A percentile compares a stretch with the other conserved stretches of the same genome.
These are phyloP conservation scores for Entelurus aequoreus DNA, from an alignment of 2,113 vertebrate species.

Conservation along the genomic window DNA sequence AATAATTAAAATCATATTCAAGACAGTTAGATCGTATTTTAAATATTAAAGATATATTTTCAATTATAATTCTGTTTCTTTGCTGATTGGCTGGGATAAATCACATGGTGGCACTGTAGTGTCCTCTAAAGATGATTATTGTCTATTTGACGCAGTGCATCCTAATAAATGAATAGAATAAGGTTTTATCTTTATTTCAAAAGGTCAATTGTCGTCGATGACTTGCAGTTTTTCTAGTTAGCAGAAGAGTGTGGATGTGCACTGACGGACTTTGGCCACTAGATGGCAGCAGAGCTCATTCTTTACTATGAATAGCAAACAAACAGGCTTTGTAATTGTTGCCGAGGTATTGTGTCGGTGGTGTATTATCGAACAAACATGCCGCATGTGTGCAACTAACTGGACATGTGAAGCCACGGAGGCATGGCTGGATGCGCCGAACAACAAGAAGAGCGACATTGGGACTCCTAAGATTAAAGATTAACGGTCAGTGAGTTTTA, in stretches of 20 bases:
- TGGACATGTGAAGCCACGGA: not conserved
- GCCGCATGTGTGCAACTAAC: not conserved
- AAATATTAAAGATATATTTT: too few species aligned
- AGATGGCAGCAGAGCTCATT: constrained; percentile 4
- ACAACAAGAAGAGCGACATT: not conserved
- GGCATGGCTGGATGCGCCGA: not conserved
- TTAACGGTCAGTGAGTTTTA: constrained; percentile 38
- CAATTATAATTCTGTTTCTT: too few species aligned
- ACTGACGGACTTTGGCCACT: not conserved
- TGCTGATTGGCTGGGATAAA: too few species aligned
- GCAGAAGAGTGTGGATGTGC: not conserved
- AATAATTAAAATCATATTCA: too few species aligned
- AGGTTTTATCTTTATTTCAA: too few species aligned
- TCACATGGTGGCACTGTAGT: too few species aligned
- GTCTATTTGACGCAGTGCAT: too few species aligned
- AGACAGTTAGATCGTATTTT: too few species aligned
- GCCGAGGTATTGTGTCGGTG: not conserved
- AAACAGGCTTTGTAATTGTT: constrained; percentile 7
- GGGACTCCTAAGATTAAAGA: not conserved
- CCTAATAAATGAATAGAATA: too few species aligned
- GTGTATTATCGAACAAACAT: not conserved
- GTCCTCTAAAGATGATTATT: too few species aligned
- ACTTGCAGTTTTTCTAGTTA: too few species aligned
- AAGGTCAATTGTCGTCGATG: too few species aligned
- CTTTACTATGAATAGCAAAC: not conserved